phyloP scores from a whole-genome alignment of 2,113 vertebrate species.

The Cairina moschata region DNA sequence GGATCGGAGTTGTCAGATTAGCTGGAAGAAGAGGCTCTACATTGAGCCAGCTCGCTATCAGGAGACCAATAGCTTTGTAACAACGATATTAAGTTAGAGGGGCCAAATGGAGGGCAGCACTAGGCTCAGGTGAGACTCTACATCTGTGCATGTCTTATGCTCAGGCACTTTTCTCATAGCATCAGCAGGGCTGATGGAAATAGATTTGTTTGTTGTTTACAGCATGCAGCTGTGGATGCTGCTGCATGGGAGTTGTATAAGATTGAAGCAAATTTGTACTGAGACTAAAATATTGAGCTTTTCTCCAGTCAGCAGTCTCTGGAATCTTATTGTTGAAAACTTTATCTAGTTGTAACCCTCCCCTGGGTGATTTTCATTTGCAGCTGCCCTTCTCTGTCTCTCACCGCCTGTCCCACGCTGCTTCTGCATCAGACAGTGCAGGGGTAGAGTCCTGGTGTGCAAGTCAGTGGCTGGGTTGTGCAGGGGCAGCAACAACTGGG shows the following conservation, averaged over 20 bases:
- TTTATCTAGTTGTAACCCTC: conserved; percentile 87
- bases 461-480: conserved; percentile 13
- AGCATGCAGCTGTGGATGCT: conserved; percentile 90
- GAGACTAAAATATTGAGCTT: conserved; percentile 87
- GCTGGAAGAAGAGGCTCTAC: conserved; percentile 83
- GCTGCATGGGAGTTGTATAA: conserved; percentile 90
- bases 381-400: conserved; percentile 83
- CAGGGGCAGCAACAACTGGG: neutral
- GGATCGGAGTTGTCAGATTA: conserved; percentile 90
- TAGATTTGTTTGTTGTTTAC: conserved; percentile 91
- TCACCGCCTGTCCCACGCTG: conserved; percentile 70
- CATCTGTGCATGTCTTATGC: conserved; percentile 90
- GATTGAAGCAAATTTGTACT: conserved; percentile 87
- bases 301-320: conserved; percentile 87
- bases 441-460: conserved; percentile 18
- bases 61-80: conserved; percentile 89
- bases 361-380: conserved; percentile 83
- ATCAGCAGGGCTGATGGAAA: conserved; percentile 89
- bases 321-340: conserved; percentile 87
- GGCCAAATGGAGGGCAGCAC: conserved; percentile 86
- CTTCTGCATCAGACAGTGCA: conserved; percentile 18
- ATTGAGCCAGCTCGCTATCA: conserved; percentile 83
- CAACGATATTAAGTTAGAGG: conserved; percentile 87
- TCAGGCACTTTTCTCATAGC: conserved; percentile 84
- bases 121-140: conserved; percentile 91